These are phyloP conservation scores for Thamnophis elegans DNA, from an alignment of 2,797 vertebrate genomes.

Conservation along the genomic window DNA sequence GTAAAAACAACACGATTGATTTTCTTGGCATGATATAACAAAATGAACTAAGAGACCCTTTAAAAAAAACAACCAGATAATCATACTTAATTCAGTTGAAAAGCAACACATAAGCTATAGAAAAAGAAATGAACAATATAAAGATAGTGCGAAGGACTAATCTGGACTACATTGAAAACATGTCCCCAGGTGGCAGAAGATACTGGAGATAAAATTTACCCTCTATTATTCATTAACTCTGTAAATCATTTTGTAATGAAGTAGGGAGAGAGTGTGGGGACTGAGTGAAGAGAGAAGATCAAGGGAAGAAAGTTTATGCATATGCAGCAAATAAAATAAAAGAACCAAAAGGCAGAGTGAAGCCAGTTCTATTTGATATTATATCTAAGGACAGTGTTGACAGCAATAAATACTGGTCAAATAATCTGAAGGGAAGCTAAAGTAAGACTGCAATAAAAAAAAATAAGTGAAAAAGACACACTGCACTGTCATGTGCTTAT, in stretches of 20 bases:
- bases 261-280: neutral
- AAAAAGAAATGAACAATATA: neutral
- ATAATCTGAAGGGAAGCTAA: neutral
- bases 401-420: neutral
- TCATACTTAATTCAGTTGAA: neutral
- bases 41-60: neutral
- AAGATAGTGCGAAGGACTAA: neutral
- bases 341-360: neutral
- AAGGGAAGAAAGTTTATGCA: neutral
- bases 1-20: neutral
- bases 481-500: neutral
- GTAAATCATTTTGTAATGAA: conserved; percentile 18
- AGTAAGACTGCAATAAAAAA: neutral
- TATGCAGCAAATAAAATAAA: neutral
- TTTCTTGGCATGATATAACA: neutral
- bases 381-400: neutral
- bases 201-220: neutral
- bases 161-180: neutral
- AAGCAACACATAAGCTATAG: neutral
- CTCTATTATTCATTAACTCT: conserved; percentile 33
- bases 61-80: neutral
- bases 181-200: neutral
- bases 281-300: neutral
- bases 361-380: neutral
- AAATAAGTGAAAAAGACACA: neutral